Evolutionary conservation across 2,113 vertebrate genomes (phyloP), one percentile per base, ranked within the genome.

Genomic region (Rhineura floridana): DNA sequence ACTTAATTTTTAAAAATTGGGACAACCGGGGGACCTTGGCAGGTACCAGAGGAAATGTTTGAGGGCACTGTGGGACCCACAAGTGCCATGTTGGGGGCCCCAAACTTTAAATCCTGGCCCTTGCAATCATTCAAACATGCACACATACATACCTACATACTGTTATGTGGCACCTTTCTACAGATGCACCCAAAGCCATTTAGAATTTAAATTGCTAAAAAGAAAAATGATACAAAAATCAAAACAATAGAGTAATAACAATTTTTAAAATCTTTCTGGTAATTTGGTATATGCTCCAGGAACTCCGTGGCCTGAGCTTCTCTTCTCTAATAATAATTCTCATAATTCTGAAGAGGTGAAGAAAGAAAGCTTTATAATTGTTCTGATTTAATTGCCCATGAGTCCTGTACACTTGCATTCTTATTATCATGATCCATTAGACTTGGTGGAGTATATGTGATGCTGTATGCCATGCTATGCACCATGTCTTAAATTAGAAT

Each of bases 341-440:
- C 36, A 6, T 81, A 81, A 48, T 44, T 13, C 52, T 88, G 81
- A 79, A 87, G 15, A 76, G n/a, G 13, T 72, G 67, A 77, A 67
- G 63, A 72, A 48, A 88, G 28, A 77, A 88, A 2, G 59, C 12
- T n/a, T 92, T 1, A 1, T 77, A 39, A 39, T 67, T 62, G 84
- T 89, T 78, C 88, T 36, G 79, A 6, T 79, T 91, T 79, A 78
- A 30, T 77, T 94, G 93, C 84, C 21, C 75, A 25, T 46, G 23
- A 70, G 75, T 33, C 76, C 50, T 65, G 4, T 87, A 59, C 0
- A 0, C 81, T 87, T 77, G 28, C 21, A 33, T 36, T 78, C 33
- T 52, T 70, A 55, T 44, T 91, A 89, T 88, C 77, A 81, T 4
- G 46, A 6, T 72, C 67, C 89, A 72, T 86, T 89, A 44, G 4